Conservation (phyloP, 2,888 invertebrate genomes). For the Lymantria dispar region DNA sequence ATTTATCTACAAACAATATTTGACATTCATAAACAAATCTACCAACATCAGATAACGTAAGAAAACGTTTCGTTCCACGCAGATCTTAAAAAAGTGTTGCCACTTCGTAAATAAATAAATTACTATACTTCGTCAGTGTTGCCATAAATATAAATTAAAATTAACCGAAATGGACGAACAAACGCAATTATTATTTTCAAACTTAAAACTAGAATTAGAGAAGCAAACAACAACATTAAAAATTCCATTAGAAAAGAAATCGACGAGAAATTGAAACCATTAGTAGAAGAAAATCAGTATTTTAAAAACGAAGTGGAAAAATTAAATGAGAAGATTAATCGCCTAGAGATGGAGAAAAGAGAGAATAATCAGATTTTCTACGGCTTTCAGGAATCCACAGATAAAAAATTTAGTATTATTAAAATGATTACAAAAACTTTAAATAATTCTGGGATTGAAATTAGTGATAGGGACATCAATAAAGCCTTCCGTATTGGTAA, state of each 20-base stretch:
- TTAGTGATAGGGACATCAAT: not conserved
- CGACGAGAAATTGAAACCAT: conserved; percentile 8
- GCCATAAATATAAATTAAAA: too few relatives aligned
- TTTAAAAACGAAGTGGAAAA: conserved; percentile 9
- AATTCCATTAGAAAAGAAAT: conserved; percentile 10
- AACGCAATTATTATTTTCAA: conserved; percentile 7
- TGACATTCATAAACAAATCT: too few relatives aligned
- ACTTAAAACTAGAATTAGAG: conserved; percentile 10
- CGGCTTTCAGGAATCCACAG: not conserved
- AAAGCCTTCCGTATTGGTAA: conserved; percentile 2
- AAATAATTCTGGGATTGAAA: not conserved
- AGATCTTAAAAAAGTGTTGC: too few relatives aligned
- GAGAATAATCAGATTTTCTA: conserved; percentile 2
- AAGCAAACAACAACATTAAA: conserved; percentile 9
- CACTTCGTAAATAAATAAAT: too few relatives aligned
- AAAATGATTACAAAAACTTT: not conserved
- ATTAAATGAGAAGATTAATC: too few relatives aligned
- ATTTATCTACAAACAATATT: too few relatives aligned
- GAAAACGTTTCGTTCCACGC: too few relatives aligned
- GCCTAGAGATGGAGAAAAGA: conserved; percentile 3
- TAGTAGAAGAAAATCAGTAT: conserved; percentile 8
- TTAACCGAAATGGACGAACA: conserved; percentile 12
- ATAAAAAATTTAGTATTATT: not conserved
- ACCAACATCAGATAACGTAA: too few relatives aligned
- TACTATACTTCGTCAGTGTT: too few relatives aligned